Conservation (phyloP, 1,140 invertebrate genomes). For the Brachionus manjavacas region DNA sequence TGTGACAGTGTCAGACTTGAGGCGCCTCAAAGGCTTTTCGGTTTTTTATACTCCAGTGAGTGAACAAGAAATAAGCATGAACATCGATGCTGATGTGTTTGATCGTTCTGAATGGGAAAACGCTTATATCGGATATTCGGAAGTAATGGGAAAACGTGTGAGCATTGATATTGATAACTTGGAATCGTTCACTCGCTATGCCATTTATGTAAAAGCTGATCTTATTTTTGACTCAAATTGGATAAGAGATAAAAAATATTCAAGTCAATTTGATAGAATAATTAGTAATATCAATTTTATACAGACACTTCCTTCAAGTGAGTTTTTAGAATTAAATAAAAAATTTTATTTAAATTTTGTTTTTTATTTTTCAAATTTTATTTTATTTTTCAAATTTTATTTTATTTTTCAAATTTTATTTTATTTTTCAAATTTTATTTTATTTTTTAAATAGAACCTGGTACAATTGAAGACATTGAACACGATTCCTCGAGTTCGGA, state of each 20-base stretch:
- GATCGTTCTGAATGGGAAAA: not conserved
- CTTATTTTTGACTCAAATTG: not conserved
- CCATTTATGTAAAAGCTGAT: constrained; percentile 24
- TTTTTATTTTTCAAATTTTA: not conserved
- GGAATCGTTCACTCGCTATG: not conserved
- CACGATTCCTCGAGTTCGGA: not conserved
- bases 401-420: not conserved
- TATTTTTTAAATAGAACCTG: not conserved
- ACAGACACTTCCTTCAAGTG: not conserved
- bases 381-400: not conserved
- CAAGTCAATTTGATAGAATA: not conserved
- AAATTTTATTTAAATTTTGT: not conserved
- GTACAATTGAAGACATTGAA: not conserved
- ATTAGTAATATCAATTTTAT: constrained; percentile 9
- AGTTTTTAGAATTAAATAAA: not conserved
- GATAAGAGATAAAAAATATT: not conserved
- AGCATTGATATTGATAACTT: not conserved
- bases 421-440: not conserved
- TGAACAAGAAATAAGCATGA: not conserved
- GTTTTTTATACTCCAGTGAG: not conserved
- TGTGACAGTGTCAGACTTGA: not conserved
- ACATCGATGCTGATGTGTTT: not conserved
- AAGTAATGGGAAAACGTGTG: not conserved
- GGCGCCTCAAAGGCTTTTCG: not conserved
- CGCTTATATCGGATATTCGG: not conserved